Evolutionary conservation across 1,140 invertebrate genomes (phyloP), one percentile per base, ranked within the genome.

Genomic region (Drosophila burlai): DNA sequence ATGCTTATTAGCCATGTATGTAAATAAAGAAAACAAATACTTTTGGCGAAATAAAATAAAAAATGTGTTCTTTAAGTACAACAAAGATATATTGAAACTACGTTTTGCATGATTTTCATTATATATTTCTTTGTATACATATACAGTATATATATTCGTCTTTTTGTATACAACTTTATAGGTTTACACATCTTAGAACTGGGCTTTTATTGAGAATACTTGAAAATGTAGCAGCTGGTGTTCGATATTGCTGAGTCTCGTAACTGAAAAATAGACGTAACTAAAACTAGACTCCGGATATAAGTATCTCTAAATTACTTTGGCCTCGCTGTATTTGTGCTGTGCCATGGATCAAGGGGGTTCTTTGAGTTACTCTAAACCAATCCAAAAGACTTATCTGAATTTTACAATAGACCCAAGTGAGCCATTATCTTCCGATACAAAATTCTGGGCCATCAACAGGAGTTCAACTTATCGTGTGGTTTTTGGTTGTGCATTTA

Each of bases 71-170:
- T 42, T 9, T 2, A 16, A 43, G n/a, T n/a, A 38, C 0, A 24
- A 9, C 9, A 15, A 38, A 13, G 1, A 4, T 16, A 6, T 10
- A 66, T 10, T 36, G 52, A 49, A 21, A 61, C 45, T 8, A 26
- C 31, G 5, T 43, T 61, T 73, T 31, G 34, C n/a, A 61, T 66
- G 71, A 45, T 36, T 54, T 71, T 60, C 52, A 52, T 72, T 72
- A 73, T 73, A 73, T 73, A 61, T 73, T 47, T 65, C 38, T 31
- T 72, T 73, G 68, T 73, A 73, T 73, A 73, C 54, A 73, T 73
- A 43, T 71, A 72, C 49, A 68, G 49, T 71, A 72, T 72, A 73
- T 73, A 73, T 73, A 73, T 73, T 72, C 69, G 69, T 50, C 66
- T 73, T 68, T 40, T 34, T 73, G 66, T 57, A 71, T 55, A 71